phyloP scores from a whole-genome alignment of 1,140 invertebrate species.

The Colletes latitarsis region DNA sequence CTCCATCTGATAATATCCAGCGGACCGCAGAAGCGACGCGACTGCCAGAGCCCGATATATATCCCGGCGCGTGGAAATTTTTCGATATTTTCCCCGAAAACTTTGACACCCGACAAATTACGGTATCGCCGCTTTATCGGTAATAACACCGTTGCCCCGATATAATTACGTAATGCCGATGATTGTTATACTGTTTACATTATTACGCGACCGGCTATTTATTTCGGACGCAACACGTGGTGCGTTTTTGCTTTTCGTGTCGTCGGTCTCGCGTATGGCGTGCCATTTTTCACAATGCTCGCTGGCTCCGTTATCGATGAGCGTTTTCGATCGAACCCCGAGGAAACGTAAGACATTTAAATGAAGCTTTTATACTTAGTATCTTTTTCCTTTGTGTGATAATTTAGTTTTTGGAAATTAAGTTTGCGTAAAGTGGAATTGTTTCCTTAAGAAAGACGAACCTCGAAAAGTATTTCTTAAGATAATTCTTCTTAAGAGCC shows the following conservation, averaged over 20 bases:
- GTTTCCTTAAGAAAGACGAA: no score
- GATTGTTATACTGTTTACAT: slow-evolving; percentile 52
- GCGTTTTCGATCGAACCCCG: not conserved
- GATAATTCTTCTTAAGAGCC: no score
- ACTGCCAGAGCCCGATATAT: slow-evolving; percentile 41
- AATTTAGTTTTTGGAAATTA: no score
- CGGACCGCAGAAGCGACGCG: slow-evolving; percentile 58
- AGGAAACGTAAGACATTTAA: not conserved
- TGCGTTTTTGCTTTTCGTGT: slow-evolving; percentile 46
- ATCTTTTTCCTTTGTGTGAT: no score
- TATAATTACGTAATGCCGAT: slow-evolving; percentile 51
- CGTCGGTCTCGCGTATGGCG: not conserved
- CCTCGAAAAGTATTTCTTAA: no score
- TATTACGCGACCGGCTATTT: slow-evolving; percentile 43
- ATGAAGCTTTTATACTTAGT: no score
- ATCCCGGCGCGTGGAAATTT: slow-evolving; percentile 50
- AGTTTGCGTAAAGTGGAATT: no score
- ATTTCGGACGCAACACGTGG: slow-evolving; percentile 51
- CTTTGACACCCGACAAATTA: slow-evolving; percentile 54
- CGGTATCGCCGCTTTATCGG: slow-evolving; percentile 46
- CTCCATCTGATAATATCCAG: slow-evolving; percentile 65
- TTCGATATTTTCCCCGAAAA: slow-evolving; percentile 59
- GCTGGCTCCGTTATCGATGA: not conserved
- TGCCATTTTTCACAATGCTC: slow-evolving; percentile 33
- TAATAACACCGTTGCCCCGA: slow-evolving; percentile 9